Evolutionary conservation across 1,140 invertebrate species (phyloP), one percentile per base, ranked within the genome.

Genomic region (Aphelinus certus): DNA sequence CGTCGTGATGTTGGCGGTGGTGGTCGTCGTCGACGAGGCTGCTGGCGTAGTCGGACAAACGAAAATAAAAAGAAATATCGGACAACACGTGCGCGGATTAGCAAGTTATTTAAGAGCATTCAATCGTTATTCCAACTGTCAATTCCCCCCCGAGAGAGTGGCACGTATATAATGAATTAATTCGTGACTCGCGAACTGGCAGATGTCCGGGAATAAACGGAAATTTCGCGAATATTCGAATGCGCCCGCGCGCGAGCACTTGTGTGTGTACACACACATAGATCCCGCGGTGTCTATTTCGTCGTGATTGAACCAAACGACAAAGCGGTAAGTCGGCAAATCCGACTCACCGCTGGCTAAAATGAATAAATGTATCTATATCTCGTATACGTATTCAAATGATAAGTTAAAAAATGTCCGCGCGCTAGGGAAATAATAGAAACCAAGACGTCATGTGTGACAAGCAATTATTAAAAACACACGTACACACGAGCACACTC

Each of bases 221-320:
- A 79, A 79, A 79, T 76, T 77, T 79, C 70, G 75, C 75, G 77
- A 78, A 70, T 26, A 26, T 26, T 26, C 26, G 26, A 26, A 26
- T 26, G 26, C 26, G 26, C 26, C 26, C 26, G 26, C 26, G 26
- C 26, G 26, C 26, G 26, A 26, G 26, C 26, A 26, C 26, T 0
- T 26, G 26, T 26, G 26, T 26, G 26, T 26, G 26, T 26, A 26
- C 26, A 26, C 26, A 26, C 26, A 26, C 26, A 26, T 26, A 26
- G 26, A 26, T 26, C 26, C 26, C 26, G 26, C 26, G 26, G 26
- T 26, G 26, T 81, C 77, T 78, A 82, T 82, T 85, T 83, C 81
- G 81, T 83, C 77, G 81, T 81, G 81, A 84, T 84, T 83, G 83
- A 85, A 84, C 81, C 72, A 78, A 77, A 79, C 60, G 79, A 80